Evolutionary conservation across 2,113 vertebrate genomes (phyloP).

Genomic region (Pseudois nayaur): DNA sequence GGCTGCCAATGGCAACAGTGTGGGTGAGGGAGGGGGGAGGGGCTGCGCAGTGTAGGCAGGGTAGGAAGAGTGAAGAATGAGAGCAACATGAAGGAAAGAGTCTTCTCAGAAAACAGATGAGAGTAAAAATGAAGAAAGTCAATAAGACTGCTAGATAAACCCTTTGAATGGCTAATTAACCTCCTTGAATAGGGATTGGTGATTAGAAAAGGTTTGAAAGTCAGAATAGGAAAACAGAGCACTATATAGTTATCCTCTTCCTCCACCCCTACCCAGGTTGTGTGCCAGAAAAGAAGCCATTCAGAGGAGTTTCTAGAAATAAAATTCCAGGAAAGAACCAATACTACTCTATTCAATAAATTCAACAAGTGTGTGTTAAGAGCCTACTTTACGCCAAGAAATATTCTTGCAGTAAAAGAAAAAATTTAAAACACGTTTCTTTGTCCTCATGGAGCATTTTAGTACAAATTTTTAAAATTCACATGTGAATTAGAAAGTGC

Average conservation of each 20-base stretch:
- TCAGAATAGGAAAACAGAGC: neutral
- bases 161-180: neutral
- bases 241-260: neutral
- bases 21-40: rapidly evolving
- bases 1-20: neutral
- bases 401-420: neutral
- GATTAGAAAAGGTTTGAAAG: neutral
- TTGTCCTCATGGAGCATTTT: neutral
- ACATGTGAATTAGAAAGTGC: neutral
- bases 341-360: neutral
- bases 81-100: neutral
- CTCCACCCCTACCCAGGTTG: rapidly evolving
- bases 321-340: neutral
- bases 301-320: neutral
- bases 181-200: neutral
- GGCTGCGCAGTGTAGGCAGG: neutral
- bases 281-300: neutral
- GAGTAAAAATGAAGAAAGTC: neutral
- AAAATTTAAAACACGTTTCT: neutral
- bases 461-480: neutral
- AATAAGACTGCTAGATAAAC: neutral
- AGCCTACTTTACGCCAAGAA: neutral
- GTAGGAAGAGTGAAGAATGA: neutral
- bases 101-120: neutral
- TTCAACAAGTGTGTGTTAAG: neutral